These are phyloP conservation scores for Mareca strepera DNA, from an alignment of 2,797 vertebrate species.

Conservation along the genomic window DNA sequence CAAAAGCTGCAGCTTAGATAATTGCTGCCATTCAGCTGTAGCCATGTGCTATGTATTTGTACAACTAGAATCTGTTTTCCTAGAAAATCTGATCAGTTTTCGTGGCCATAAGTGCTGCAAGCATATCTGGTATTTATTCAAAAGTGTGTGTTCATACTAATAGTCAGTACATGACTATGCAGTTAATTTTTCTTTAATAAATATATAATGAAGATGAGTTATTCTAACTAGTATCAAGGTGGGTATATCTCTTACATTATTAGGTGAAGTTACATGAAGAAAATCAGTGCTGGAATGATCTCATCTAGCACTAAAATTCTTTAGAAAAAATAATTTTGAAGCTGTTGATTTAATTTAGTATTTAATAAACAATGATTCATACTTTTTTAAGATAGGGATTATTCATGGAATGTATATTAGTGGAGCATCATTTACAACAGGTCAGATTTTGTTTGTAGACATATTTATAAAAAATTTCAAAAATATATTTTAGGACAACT, in stretches of 20 bases:
- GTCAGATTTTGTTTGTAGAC: neutral
- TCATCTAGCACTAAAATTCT: neutral
- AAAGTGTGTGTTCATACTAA: neutral
- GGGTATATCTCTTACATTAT: neutral
- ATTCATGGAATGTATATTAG: neutral
- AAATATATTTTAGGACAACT: neutral
- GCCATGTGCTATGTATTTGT: neutral
- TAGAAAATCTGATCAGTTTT: conserved; percentile 3
- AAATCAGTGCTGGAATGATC: neutral
- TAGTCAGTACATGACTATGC: neutral
- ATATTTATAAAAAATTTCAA: neutral
- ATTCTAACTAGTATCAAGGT: neutral
- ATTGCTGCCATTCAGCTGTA: conserved; percentile 29
- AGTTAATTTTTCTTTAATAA: neutral
- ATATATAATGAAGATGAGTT: neutral
- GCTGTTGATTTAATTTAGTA: conserved; percentile 5
- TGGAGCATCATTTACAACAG: neutral
- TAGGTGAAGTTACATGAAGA: neutral
- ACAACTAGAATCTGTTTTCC: conserved; percentile 16
- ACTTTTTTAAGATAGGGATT: neutral
- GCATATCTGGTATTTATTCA: neutral
- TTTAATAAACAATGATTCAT: neutral
- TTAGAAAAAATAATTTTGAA: neutral
- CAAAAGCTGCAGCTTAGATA: neutral
- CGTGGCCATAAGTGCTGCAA: neutral